Evolutionary conservation across 2,797 vertebrate species (phyloP), one percentile per base, ranked within the genome.

Genomic region (Poecilia wingei): DNA sequence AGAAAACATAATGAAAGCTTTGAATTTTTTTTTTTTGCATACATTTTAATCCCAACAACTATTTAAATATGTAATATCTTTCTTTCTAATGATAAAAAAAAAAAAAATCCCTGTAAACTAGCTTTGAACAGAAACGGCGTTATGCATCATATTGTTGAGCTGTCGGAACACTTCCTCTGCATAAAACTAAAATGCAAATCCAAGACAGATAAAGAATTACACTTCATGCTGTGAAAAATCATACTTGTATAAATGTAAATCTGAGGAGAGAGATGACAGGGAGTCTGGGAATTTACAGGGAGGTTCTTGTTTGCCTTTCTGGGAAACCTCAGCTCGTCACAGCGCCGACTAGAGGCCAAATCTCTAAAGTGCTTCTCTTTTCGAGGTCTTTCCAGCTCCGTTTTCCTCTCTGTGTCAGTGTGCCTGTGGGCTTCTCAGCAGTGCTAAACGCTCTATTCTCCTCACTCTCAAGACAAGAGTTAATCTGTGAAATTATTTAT

Each of bases 401-500:
- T 69, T 59, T 81, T 46, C 79, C 66, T 82, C 83, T 86, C 51
- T 86, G 86, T 89, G 88, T 91, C 84, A 86, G 84, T 91, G 85
- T 84, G 93, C 88, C 91, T 90, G 86, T 84, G 84, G 87, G 88
- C 88, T 90, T 73, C 88, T 86, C 80, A 0, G 81, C 84, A 57
- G 80, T 86, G 76, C 87, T 92, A 93, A 92, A 93, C 6, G 81
- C 82, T 91, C 88, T 80, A 82, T 92, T 93, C 91, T 94, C 88
- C 80, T 90, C 84, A 70, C 85, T 90, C 88, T 81, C 87, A 88
- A 87, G 80, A 93, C 90, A 91, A 93, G 86, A 82, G 82, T 79
- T 93, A 92, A 91, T 92, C 91, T 93, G 84, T 87, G 89, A 91
- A 94, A 95, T 94, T 90, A 94, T 94, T 95, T 93, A 94, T 93